Evolutionary conservation across 2,888 invertebrate species (phyloP).

Genomic region (Lasioglossum pauxillum): DNA sequence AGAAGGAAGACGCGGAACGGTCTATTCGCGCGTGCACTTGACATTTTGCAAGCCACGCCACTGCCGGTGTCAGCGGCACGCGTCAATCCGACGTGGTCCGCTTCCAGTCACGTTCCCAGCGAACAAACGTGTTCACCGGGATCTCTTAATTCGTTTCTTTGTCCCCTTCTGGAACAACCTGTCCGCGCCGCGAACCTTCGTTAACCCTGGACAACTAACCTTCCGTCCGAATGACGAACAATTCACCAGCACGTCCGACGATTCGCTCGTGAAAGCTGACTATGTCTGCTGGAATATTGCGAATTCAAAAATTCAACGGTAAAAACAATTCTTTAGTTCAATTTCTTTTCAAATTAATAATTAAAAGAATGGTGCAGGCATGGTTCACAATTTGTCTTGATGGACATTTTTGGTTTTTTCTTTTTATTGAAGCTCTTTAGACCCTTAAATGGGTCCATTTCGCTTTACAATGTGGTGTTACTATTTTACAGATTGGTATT

Average conservation of each 20-base stretch:
- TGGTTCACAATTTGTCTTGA: too few species aligned
- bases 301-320: too few species aligned
- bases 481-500: too few species aligned
- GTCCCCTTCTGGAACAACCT: not conserved
- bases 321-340: too few species aligned
- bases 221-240: not conserved
- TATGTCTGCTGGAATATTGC: too few species aligned
- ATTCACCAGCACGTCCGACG: not conserved
- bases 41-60: slow-evolving; percentile 58
- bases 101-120: not conserved
- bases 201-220: not conserved
- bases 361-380: too few species aligned
- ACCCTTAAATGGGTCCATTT: too few species aligned
- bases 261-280: too few species aligned
- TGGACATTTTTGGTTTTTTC: too few species aligned
- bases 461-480: too few species aligned
- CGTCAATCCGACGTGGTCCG: slow-evolving; percentile 48
- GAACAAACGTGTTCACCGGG: not conserved
- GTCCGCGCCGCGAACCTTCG: not conserved
- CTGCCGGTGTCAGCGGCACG: slow-evolving; percentile 58
- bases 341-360: too few species aligned
- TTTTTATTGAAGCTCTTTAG: too few species aligned
- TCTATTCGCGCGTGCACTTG: slow-evolving; percentile 55
- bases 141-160: slow-evolving; percentile 42
- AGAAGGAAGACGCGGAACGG: slow-evolving; percentile 41